Percentiles rank a stretch among this genome's conserved stretches.
Evolutionary conservation across 2,888 invertebrate genomes (phyloP).

Genomic region (Lysandra coridon): DNA sequence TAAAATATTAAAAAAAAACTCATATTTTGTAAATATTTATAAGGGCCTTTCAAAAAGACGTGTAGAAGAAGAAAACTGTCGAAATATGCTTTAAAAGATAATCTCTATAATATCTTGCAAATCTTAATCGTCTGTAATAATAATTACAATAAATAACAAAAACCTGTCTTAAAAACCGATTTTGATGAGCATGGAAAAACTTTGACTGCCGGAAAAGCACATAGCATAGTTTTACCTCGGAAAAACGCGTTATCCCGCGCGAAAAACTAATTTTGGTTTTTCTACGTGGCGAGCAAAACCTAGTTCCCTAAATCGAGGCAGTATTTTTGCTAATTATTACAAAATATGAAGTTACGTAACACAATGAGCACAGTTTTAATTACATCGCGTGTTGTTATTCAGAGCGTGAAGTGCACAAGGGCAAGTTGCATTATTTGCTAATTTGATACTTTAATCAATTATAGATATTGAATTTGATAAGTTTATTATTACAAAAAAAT

Average conservation of each 20-base stretch:
- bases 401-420: slow-evolving; percentile 56
- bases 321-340: background rate
- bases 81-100: too few species aligned
- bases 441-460: background rate
- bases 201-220: background rate
- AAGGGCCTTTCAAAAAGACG: too few species aligned
- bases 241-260: too few species aligned
- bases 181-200: background rate
- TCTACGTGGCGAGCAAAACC: background rate
- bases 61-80: too few species aligned
- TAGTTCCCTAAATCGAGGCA: background rate
- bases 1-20: too few species aligned
- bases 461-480: background rate
- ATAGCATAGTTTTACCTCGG: background rate
- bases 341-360: slow-evolving; percentile 31
- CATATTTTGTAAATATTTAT: too few species aligned
- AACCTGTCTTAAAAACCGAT: too few species aligned
- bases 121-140: too few species aligned
- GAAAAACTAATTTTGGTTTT: too few species aligned
- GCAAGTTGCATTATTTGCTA: slow-evolving; percentile 41
- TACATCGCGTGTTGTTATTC: slow-evolving; percentile 41
- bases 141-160: too few species aligned
- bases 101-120: too few species aligned
- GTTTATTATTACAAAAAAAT: background rate
- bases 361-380: slow-evolving; percentile 22